These are phyloP conservation scores for Oostethus manadensis DNA, from an alignment of 2,113 vertebrate species.

Conservation along the genomic window DNA sequence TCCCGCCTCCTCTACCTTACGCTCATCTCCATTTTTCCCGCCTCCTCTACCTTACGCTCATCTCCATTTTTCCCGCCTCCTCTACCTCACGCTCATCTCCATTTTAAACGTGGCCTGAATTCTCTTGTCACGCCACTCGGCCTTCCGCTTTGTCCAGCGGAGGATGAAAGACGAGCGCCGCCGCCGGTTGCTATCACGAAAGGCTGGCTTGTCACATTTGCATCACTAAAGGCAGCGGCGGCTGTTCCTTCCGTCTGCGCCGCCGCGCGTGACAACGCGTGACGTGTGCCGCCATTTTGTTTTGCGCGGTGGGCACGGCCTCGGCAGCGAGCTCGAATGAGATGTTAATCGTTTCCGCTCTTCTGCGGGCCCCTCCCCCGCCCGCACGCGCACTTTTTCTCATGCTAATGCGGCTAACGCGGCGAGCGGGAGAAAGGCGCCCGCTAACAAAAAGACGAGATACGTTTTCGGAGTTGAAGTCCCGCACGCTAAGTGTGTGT, in stretches of 20 bases:
- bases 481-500: constrained; percentile 18
- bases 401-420: constrained; percentile 57
- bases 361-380: constrained; percentile 44
- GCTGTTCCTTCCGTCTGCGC: neutral
- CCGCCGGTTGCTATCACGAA: neutral
- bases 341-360: constrained; percentile 76
- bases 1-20: neutral
- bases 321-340: constrained; percentile 47
- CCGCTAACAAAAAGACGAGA: constrained; percentile 62
- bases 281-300: no score
- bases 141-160: constrained; percentile 25
- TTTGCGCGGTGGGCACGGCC: no score
- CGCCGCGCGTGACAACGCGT: no score
- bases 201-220: constrained; percentile 13
- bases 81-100: constrained; percentile 50
- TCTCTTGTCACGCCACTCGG: constrained; percentile 50
- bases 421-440: constrained; percentile 48
- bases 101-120: constrained; percentile 48
- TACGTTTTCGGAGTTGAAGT: constrained; percentile 63
- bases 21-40: constrained; percentile 4
- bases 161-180: constrained; percentile 55
- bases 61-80: constrained; percentile 48
- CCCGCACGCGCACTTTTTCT: constrained; percentile 35
- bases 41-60: constrained; percentile 40
- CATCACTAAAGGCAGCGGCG: constrained; percentile 10